Conservation (phyloP, 2,888 invertebrate species). For the Aspidiotus destructor region DNA sequence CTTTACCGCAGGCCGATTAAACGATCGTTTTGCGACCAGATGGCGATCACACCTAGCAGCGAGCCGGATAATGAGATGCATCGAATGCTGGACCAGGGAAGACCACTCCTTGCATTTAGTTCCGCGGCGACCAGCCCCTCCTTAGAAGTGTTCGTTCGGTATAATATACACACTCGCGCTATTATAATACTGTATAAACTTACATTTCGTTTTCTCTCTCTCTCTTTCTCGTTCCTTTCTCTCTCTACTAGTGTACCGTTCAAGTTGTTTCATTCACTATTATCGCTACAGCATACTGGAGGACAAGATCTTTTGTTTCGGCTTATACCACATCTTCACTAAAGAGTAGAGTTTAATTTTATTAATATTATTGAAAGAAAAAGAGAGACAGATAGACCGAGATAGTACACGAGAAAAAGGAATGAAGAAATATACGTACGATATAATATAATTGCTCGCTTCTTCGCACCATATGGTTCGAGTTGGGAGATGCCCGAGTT, state of each 20-base stretch:
- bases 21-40: slow-evolving; percentile 27
- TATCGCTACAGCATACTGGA: neutral
- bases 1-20: slow-evolving; percentile 5
- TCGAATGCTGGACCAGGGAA: slow-evolving; percentile 30
- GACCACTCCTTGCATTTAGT: slow-evolving; percentile 32
- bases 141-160: slow-evolving; percentile 14
- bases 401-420: neutral
- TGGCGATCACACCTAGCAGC: slow-evolving; percentile 30
- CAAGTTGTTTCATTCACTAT: slow-evolving; percentile 2
- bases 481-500: slow-evolving; percentile 11
- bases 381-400: neutral
- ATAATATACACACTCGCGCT: neutral
- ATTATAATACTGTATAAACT: neutral
- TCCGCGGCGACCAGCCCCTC: slow-evolving; percentile 31
- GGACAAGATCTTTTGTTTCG: slow-evolving; percentile 26
- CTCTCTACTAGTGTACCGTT: neutral
- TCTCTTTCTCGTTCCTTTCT: neutral
- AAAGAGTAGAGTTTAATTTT: slow-evolving; percentile 19
- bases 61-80: slow-evolving; percentile 28
- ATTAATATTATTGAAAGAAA: slow-evolving; percentile 16
- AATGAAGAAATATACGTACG: neutral
- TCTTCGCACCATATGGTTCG: slow-evolving; percentile 30
- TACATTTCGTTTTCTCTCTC: slow-evolving; percentile 1
- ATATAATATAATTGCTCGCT: slow-evolving; percentile 27
- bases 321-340: slow-evolving; percentile 22